phyloP scores from a whole-genome alignment of 2,888 invertebrate genomes.

The Eumacrocentrus americanus region DNA sequence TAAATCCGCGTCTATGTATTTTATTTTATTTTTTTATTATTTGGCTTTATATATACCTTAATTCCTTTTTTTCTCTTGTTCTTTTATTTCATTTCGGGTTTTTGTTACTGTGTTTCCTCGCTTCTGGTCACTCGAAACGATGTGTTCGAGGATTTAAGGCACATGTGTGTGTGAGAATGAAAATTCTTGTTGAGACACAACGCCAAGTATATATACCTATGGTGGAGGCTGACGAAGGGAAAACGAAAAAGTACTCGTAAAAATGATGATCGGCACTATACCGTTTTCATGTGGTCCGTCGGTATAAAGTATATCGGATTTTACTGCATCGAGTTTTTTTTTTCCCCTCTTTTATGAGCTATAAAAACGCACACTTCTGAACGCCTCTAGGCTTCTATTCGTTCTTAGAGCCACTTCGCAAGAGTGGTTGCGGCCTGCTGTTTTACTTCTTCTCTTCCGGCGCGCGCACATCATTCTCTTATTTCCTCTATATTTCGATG shows the following conservation, averaged over 20 bases:
- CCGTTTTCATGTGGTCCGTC: slow-evolving; percentile 8
- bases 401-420: slow-evolving; percentile 16
- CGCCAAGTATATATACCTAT: neutral
- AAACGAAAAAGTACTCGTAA: slow-evolving; percentile 24
- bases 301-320: slow-evolving; percentile 4
- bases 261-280: slow-evolving; percentile 15
- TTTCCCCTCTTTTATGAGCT: slow-evolving; percentile 29
- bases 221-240: slow-evolving; percentile 9
- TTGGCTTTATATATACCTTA: neutral
- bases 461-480: slow-evolving; percentile 13
- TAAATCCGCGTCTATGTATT: no score
- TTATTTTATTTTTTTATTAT: neutral
- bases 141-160: no score
- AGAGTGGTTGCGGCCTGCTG: slow-evolving; percentile 4
- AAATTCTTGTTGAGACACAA: neutral
- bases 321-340: slow-evolving; percentile 15
- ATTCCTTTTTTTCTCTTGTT: neutral
- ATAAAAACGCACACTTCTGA: slow-evolving; percentile 23
- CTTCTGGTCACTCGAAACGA: neutral
- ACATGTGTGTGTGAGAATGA: neutral
- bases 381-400: slow-evolving; percentile 16
- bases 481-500: slow-evolving; percentile 13
- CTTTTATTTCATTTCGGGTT: neutral
- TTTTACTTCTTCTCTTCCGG: slow-evolving; percentile 8
- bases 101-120: neutral